These are phyloP conservation scores for Cenopis cana DNA, from an alignment of 2,888 invertebrate genomes.

Conservation along the genomic window DNA sequence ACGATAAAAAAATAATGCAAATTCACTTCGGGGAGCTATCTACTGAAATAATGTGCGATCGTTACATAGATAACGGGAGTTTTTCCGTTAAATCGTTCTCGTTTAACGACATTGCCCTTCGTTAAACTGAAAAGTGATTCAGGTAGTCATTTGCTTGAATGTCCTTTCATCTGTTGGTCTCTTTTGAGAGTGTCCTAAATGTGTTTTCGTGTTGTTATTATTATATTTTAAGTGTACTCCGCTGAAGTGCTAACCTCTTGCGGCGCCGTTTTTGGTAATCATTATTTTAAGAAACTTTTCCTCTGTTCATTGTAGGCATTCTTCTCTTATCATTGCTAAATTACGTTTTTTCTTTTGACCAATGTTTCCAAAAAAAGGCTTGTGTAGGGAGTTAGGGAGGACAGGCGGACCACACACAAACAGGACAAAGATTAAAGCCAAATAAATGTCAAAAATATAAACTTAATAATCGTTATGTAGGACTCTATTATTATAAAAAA, in stretches of 20 bases:
- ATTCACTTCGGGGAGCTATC: slow-evolving; percentile 68
- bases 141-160: slow-evolving; percentile 76
- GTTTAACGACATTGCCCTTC: slow-evolving; percentile 73
- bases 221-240: slow-evolving; percentile 39
- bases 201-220: slow-evolving; percentile 70
- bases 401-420: no score
- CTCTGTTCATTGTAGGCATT: neutral
- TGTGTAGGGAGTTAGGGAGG: no score
- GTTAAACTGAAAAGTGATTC: slow-evolving; percentile 75
- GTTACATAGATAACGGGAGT: slow-evolving; percentile 75
- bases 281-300: slow-evolving; percentile 14
- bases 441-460: no score
- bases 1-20: slow-evolving; percentile 80
- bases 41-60: slow-evolving; percentile 72
- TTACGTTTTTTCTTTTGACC: neutral
- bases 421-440: no score
- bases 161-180: slow-evolving; percentile 74
- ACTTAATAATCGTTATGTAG: no score
- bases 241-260: neutral
- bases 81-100: slow-evolving; percentile 78
- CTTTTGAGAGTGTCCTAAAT: slow-evolving; percentile 60
- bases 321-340: neutral
- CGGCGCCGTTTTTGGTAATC: slow-evolving; percentile 19
- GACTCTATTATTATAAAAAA: no score
- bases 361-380: no score